Percentiles rank a stretch among this genome's conserved stretches.
phyloP scores from a whole-genome alignment of 2,797 vertebrate species.

The Cottoperca gobio region DNA sequence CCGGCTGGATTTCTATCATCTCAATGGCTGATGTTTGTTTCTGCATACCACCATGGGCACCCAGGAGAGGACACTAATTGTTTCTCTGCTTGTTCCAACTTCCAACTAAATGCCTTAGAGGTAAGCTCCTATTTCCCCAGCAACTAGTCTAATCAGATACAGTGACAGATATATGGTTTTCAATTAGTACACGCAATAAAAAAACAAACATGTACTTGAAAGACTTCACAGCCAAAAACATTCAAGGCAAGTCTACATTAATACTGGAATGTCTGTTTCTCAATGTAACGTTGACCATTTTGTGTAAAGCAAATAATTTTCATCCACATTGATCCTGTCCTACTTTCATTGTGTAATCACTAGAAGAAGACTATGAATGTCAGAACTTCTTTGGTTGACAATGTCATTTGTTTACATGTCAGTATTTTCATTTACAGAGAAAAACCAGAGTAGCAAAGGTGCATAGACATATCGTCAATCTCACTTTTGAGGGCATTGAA shows the following conservation, averaged over 20 bases:
- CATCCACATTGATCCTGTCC: background rate
- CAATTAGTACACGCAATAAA: too few species aligned
- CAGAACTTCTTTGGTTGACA: background rate
- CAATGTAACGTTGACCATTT: background rate
- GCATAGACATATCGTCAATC: conserved; percentile 31
- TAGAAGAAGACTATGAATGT: background rate
- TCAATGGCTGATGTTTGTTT: background rate
- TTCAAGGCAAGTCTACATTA: background rate
- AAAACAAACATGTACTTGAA: background rate
- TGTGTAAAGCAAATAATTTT: background rate
- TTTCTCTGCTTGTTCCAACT: background rate
- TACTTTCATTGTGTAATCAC: background rate
- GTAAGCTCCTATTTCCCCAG: background rate
- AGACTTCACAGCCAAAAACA: background rate
- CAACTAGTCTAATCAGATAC: background rate
- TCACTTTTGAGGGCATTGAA: conserved; percentile 41
- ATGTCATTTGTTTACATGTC: conserved; percentile 4
- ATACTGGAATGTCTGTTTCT: background rate
- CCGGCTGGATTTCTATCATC: background rate
- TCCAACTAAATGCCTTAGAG: background rate
- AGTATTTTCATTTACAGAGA: conserved; percentile 2
- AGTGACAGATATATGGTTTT: background rate
- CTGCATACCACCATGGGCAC: background rate
- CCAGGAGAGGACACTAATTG: conserved; percentile 1
- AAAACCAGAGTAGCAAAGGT: conserved; percentile 8